These are phyloP conservation scores for Semicossyphus pulcher DNA, from an alignment of 2,113 vertebrate species.

Conservation along the genomic window DNA sequence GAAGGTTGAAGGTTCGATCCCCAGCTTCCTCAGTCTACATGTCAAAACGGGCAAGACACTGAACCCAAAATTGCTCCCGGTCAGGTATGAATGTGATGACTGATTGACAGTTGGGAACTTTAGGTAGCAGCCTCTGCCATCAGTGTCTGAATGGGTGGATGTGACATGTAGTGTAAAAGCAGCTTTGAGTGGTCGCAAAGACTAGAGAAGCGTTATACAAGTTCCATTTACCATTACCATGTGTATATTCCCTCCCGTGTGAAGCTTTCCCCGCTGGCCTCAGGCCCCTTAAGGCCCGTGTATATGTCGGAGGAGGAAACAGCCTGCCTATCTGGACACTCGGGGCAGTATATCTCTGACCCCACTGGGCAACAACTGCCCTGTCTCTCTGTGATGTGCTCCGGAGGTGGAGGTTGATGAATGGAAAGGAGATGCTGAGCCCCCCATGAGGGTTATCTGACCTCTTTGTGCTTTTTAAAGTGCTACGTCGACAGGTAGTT, in stretches of 20 bases:
- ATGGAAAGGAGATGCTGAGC: constrained; percentile 62
- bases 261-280: constrained; percentile 18
- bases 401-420: constrained; percentile 59
- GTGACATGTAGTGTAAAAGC: too few relatives aligned
- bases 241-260: not conserved
- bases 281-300: constrained; percentile 45
- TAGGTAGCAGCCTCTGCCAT: too few relatives aligned
- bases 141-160: too few relatives aligned
- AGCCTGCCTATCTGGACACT: constrained; percentile 53
- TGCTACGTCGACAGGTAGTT: not conserved
- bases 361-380: constrained; percentile 43
- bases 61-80: too few relatives aligned
- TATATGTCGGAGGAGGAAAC: constrained; percentile 77
- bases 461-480: constrained; percentile 12
- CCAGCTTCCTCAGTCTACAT: too few relatives aligned
- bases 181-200: too few relatives aligned
- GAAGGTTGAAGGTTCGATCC: too few relatives aligned
- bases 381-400: constrained; percentile 36
- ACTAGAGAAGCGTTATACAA: too few relatives aligned
- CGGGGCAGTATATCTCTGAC: constrained; percentile 75
- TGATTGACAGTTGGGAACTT: too few relatives aligned
- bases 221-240: too few relatives aligned
- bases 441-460: constrained; percentile 53
- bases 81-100: too few relatives aligned
- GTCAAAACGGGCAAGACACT: too few relatives aligned